Evolutionary conservation across 2,113 vertebrate genomes (phyloP).

Genomic region (Meles meles): DNA sequence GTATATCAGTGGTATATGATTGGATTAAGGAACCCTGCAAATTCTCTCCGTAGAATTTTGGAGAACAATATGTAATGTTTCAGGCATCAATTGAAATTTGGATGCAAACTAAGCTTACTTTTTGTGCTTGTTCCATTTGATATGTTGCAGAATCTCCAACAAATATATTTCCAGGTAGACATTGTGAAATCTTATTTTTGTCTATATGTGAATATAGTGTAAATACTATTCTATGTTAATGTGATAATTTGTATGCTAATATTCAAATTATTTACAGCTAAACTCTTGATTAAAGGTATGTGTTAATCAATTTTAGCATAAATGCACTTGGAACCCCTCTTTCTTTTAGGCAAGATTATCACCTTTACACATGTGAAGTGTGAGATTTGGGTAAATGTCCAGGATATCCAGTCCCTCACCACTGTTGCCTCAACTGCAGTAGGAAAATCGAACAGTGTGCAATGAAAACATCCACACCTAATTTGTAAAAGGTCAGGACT

Average conservation of each 20-base stretch:
- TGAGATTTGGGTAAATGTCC: not conserved
- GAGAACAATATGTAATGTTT: constrained; percentile 13
- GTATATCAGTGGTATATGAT: not conserved
- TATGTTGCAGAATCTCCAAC: not conserved
- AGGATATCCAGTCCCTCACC: rapidly evolving
- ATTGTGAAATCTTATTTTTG: constrained; percentile 35
- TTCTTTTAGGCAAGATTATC: not conserved
- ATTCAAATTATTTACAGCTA: not conserved
- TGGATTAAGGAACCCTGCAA: not conserved
- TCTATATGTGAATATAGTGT: not conserved
- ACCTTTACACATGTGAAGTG: not conserved
- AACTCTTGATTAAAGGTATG: not conserved
- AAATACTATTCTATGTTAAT: constrained; percentile 22
- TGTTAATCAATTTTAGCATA: not conserved
- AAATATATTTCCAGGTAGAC: not conserved
- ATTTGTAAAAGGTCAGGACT: not conserved
- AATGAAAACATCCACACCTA: not conserved
- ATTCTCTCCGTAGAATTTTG: constrained; percentile 10
- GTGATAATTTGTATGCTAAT: not conserved
- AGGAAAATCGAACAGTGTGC: not conserved
- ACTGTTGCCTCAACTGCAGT: not conserved
- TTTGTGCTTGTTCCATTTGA: constrained; percentile 35
- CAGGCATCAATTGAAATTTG: constrained; percentile 47
- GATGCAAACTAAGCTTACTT: constrained; percentile 12
- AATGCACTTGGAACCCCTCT: not conserved